Percentiles rank a stretch among this genome's conserved stretches.
phyloP scores from a whole-genome alignment of 2,113 vertebrate species.

The Cathartes aura region DNA sequence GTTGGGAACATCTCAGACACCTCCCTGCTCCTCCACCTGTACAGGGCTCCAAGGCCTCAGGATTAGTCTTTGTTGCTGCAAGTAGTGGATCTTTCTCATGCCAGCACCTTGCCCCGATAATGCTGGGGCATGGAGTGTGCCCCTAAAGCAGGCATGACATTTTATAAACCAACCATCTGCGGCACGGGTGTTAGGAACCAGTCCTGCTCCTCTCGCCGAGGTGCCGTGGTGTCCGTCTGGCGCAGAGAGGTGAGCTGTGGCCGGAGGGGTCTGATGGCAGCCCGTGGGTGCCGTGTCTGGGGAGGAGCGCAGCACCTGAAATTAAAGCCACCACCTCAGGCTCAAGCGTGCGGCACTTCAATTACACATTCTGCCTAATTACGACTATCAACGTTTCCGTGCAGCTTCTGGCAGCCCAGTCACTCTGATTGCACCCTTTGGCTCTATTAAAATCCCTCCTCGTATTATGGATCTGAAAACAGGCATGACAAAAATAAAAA shows the following conservation, averaged over 20 bases:
- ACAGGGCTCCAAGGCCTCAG: not conserved
- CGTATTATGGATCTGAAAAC: not conserved
- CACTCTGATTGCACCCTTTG: not conserved
- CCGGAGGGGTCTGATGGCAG: not conserved
- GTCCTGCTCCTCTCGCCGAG: not conserved
- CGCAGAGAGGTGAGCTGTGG: not conserved
- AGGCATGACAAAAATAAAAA: not conserved
- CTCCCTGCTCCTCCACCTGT: not conserved
- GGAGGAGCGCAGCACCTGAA: fast-evolving
- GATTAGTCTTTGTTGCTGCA: not conserved
- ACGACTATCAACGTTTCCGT: fast-evolving
- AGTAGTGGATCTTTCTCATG: not conserved
- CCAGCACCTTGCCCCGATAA: fast-evolving
- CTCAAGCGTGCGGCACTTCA: not conserved
- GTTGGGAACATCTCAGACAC: not conserved
- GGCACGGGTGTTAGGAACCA: not conserved
- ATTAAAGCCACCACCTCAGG: not conserved
- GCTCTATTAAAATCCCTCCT: not conserved
- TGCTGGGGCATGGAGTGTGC: not conserved
- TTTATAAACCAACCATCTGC: not conserved
- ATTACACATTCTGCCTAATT: not conserved
- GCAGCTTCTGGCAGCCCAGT: not conserved
- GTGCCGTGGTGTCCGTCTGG: fast-evolving
- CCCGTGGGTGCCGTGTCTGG: fast-evolving
- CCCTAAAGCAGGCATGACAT: not conserved